Conservation (phyloP, 2,797 vertebrate species). For the Agapornis canus region DNA sequence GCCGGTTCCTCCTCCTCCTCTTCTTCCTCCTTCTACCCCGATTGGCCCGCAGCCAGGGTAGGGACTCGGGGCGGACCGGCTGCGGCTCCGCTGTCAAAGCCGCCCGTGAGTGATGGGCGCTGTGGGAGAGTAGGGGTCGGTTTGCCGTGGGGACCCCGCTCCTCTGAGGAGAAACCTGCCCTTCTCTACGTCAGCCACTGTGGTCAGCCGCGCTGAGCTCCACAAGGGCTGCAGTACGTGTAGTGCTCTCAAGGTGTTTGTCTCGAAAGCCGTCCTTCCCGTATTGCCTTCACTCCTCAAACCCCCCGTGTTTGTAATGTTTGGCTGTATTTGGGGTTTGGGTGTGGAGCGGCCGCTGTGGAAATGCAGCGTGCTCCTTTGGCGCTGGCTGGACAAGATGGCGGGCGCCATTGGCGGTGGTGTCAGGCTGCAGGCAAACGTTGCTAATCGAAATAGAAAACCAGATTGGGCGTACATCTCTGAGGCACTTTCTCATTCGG, state of each 20-base stretch:
- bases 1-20: accelerated
- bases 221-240: not conserved
- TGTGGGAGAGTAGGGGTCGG: accelerated
- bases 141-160: not conserved
- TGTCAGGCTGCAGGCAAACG: not conserved
- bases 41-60: accelerated
- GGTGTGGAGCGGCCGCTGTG: not conserved
- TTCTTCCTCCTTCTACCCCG: not conserved
- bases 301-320: accelerated
- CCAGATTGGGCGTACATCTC: accelerated
- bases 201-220: not conserved
- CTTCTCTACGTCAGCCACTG: too few relatives aligned
- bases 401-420: not conserved
- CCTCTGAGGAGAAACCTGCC: accelerated
- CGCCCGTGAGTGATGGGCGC: not conserved
- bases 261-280: not conserved
- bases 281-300: not conserved
- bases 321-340: not conserved
- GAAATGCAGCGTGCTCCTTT: accelerated
- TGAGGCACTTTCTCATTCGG: not conserved
- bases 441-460: not conserved
- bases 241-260: too few relatives aligned
- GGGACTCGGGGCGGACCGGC: not conserved
- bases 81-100: not conserved
- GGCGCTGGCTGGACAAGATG: not conserved